phyloP scores from a whole-genome alignment of 2,797 vertebrate genomes.

The Amblyraja radiata region DNA sequence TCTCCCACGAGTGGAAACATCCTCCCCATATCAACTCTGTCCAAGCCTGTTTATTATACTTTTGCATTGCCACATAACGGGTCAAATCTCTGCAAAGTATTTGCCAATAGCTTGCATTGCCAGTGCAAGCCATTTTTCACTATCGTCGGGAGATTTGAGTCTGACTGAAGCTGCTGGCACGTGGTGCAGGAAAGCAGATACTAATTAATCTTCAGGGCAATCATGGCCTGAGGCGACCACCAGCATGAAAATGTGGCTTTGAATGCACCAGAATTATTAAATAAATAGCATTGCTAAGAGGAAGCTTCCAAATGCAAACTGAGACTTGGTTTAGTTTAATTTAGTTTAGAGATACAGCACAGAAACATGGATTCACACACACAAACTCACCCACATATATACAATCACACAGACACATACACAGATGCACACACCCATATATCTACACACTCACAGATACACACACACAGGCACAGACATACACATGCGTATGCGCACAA shows the following conservation, averaged over 20 bases:
- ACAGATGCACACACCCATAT: too few relatives aligned
- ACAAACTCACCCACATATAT: too few relatives aligned
- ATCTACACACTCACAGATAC: too few relatives aligned
- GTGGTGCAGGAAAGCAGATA: not conserved
- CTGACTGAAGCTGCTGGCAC: not conserved
- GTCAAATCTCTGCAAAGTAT: not conserved
- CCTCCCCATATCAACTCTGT: too few relatives aligned
- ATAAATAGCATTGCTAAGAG: not conserved
- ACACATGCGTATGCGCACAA: too few relatives aligned
- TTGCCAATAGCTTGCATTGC: not conserved
- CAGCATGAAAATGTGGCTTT: not conserved
- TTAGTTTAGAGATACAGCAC: too few relatives aligned
- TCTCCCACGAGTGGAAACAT: too few relatives aligned
- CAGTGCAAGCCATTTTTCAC: not conserved
- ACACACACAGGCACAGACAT: too few relatives aligned
- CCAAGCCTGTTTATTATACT: not conserved
- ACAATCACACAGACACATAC: too few relatives aligned
- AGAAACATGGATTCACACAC: too few relatives aligned
- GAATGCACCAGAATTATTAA: not conserved
- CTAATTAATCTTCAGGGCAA: not conserved
- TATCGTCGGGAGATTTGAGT: not conserved
- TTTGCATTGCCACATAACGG: not conserved
- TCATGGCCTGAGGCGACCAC: not conserved
- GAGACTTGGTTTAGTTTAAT: too few relatives aligned
- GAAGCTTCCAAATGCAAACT: not conserved